Evolutionary conservation across 2,888 invertebrate genomes (phyloP), one percentile per base, ranked within the genome.

Genomic region (Eulithis prunata): DNA sequence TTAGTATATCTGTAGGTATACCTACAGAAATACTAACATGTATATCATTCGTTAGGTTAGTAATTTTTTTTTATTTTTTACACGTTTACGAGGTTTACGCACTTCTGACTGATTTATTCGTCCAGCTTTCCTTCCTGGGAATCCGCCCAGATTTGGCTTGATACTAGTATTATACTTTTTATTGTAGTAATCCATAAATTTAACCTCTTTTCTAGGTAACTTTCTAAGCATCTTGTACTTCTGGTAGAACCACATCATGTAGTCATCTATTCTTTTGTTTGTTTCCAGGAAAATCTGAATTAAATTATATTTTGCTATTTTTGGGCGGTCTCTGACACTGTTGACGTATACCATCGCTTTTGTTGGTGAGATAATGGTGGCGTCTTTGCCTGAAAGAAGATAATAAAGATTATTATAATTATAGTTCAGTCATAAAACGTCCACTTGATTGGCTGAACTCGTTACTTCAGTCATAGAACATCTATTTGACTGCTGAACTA

Each of bases 301-400:
- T 5, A 11, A 5, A 5, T 8, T 10, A 46, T 57, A 57, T 6
- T 7, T 7, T 0, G 4, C 1, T 1, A 47, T 11, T 0, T 11
- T 0, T 2, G 47, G 57, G n/a, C 10, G 46, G 1, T 0, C 0
- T 13, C 13, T 32, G 2, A 6, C 21, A 4, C 41, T 41, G 51
- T 61, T 41, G 41, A 68, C 63, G 11, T 71, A 72, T 11, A 58
- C 66, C 62, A 71, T 67, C 0, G 75, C 65, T 0, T 47, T 49
- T 6, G 55, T 55, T 0, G 74, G 64, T 12, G 78, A 74, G 0
- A 83, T 62, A 0, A 71, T 41, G 8, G 57, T 73, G 0, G 75
- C 68, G 51, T 51, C 13, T 41, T 58, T 58, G 13, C 57, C 57
- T 57, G 46, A 32, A 56, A 56, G 10, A 13, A n/a, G 13, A 41